Evolutionary conservation across 2,113 vertebrate genomes (phyloP).

Genomic region (Nothoprocta perdicaria): DNA sequence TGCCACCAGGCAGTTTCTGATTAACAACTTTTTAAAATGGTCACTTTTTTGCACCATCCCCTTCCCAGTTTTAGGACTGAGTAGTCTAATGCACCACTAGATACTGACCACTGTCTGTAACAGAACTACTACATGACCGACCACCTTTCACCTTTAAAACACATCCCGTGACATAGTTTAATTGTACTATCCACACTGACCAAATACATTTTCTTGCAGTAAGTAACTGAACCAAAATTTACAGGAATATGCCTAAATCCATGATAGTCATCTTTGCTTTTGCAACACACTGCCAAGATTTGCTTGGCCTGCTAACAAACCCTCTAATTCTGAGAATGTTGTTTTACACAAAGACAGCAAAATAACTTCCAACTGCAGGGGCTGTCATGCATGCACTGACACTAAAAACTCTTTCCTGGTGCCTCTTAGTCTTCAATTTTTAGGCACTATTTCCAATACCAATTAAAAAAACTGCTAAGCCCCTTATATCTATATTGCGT

Average conservation of each 20-base stretch:
- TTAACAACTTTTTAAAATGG: neutral
- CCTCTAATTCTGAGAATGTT: neutral
- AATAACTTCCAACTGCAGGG: neutral
- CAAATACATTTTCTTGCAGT: neutral
- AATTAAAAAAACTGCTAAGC: neutral
- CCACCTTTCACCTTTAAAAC: neutral
- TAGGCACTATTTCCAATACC: neutral
- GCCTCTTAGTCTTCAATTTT: neutral
- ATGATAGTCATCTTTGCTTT: neutral
- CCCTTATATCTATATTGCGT: neutral
- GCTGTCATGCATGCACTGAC: neutral
- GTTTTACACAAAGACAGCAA: neutral
- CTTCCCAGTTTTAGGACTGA: neutral
- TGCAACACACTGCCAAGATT: neutral
- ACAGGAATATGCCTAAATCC: neutral
- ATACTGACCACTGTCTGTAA: neutral
- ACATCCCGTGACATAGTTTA: neutral
- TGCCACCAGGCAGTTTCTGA: neutral
- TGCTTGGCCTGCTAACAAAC: neutral
- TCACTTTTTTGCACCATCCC: neutral
- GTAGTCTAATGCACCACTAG: neutral
- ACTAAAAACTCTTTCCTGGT: neutral
- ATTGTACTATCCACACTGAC: neutral
- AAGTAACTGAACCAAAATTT: neutral
- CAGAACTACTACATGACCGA: neutral